Base-by-base conservation (phyloP, 2,113 vertebrate genomes). In the Microtus oregoni region DNA sequence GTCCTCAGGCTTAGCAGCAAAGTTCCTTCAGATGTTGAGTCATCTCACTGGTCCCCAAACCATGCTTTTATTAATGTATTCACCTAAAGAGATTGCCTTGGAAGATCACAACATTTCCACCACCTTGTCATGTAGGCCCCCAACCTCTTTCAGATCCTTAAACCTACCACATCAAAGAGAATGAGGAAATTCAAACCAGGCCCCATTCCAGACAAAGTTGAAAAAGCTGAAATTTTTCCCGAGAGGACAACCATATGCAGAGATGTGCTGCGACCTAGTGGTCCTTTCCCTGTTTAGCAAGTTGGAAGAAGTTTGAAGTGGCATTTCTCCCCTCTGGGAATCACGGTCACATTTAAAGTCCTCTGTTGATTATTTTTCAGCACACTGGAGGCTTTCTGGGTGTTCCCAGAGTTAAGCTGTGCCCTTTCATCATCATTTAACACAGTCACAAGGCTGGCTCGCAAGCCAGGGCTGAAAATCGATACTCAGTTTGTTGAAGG, bases 281-380 rank as follows among this genome's bases (percentile, higher is more conserved):
- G 98, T 55, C 99, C 99, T 97, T 99, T 99, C 90, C 99, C 99
- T 0, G 98, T 98, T 99, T 99, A 99, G 86, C 98, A 98, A 96
- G 99, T 98, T 0, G 99, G 99, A 28, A 99, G 99, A 86, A 99
- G 98, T 30, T 98, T 98, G 93, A 99, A 95, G 11, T 99, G 98
- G 76, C 99, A 97, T 89, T 97, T 99, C 58, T 47, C 63, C 41
- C 38, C 28, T 35, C n/a, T n/a, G n/a, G 41, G 41, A 41, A 86
- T 86, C 17, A 86, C 63, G 22, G 63, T 52, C 44, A 26, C 41
- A n/a, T 70, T 86, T 68, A 52, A 19, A 52, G 44, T 9, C 50
- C 78, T 99, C 98, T 76, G 98, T 99, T 0, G 96, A 24, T 24
- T 87, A 47, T 52, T 22, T 47, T 70, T 47, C 19, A 32, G 4